These are phyloP conservation scores for Rugalucina vietnamica DNA, from an alignment of 2,888 invertebrate genomes.

Conservation along the genomic window DNA sequence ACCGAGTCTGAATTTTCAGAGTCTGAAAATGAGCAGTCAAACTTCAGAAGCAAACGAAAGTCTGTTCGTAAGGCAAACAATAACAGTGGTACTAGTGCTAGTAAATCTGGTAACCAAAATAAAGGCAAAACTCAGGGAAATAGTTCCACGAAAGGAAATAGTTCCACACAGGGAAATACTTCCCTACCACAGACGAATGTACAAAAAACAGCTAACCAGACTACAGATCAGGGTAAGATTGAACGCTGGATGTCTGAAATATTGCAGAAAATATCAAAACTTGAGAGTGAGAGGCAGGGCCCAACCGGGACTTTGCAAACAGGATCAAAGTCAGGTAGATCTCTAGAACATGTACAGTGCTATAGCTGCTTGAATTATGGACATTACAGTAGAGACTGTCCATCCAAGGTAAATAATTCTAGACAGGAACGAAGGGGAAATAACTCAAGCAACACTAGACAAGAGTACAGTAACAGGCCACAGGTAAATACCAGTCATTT, in stretches of 20 bases:
- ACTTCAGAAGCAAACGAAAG: not conserved
- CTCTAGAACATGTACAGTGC: not conserved
- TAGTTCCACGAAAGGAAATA: not conserved
- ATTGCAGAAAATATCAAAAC: not conserved
- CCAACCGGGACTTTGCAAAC: not conserved
- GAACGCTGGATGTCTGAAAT: not conserved
- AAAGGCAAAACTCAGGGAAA: not conserved
- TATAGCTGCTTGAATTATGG: not conserved
- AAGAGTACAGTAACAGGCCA: not conserved
- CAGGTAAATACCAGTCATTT: not conserved
- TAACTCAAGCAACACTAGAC: too few relatives aligned
- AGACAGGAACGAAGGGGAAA: not conserved
- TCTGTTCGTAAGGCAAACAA: not conserved
- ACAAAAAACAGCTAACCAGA: too few relatives aligned
- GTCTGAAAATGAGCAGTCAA: not conserved
- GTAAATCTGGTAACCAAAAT: not conserved
- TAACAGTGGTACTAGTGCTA: not conserved
- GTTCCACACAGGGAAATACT: too few relatives aligned
- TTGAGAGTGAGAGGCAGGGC: not conserved
- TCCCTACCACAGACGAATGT: not conserved
- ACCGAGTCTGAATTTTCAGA: not conserved
- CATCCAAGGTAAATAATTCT: not conserved
- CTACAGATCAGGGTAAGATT: not conserved
- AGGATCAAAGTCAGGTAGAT: not conserved
- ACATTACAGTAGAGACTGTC: not conserved